Evolutionary conservation across 2,888 invertebrate species (phyloP).

Genomic region (Acanthosepion lycidas): DNA sequence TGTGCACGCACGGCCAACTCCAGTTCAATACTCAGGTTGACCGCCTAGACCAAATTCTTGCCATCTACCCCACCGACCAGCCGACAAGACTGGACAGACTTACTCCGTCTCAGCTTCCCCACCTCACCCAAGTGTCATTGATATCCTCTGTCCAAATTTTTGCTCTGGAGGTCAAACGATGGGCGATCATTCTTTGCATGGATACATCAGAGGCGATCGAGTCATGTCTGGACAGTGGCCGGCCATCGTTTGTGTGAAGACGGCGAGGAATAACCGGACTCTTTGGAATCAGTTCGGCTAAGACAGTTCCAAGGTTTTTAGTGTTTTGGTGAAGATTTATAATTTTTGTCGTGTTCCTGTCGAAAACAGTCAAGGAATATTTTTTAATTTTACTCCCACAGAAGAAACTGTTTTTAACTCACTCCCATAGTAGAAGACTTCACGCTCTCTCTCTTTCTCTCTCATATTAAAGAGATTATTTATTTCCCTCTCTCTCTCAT

Average conservation of each 20-base stretch:
- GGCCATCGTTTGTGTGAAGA: neutral
- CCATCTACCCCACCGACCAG: neutral
- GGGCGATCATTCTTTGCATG: neutral
- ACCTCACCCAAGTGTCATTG: neutral
- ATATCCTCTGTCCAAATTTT: slow-evolving; percentile 11
- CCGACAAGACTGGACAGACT: neutral
- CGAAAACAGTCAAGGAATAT: neutral
- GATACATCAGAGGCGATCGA: neutral
- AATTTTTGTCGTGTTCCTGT: slow-evolving; percentile 33
- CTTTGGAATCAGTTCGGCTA: neutral
- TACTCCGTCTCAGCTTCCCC: neutral
- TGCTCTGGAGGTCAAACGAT: neutral
- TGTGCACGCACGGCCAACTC: slow-evolving; percentile 33
- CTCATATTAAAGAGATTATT: neutral
- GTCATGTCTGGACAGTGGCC: neutral
- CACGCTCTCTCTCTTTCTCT: neutral
- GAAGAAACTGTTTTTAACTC: too few species aligned
- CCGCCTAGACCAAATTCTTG: neutral
- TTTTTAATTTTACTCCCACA: neutral
- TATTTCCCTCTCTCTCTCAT: neutral
- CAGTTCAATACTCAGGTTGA: neutral
- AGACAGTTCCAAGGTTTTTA: neutral
- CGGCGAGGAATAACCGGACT: neutral
- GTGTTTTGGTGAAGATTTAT: neutral
- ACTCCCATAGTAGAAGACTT: neutral